A percentile compares a stretch with the other conserved stretches of the same genome.
Conservation (phyloP, 92 coral and sea anemone species). For the Epizoanthus fatuus region DNA sequence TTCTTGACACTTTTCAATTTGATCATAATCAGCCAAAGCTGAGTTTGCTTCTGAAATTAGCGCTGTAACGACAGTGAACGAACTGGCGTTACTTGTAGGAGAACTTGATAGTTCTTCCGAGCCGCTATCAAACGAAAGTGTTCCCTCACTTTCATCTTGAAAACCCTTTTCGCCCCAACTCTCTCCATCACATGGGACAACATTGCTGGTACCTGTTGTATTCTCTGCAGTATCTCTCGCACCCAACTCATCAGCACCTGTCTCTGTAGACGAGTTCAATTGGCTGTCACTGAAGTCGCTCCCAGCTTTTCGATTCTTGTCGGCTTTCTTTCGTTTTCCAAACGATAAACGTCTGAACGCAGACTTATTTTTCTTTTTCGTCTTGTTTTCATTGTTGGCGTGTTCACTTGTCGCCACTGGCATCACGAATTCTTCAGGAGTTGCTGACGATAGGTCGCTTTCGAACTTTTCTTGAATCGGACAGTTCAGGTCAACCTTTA, state of each 20-base stretch:
- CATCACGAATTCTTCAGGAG: constrained; percentile 7
- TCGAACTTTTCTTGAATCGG: not conserved
- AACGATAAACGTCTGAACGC: constrained; percentile 18
- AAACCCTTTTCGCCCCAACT: not conserved
- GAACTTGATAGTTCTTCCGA: not conserved
- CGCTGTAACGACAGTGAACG: constrained; percentile 13
- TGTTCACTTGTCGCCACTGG: not conserved
- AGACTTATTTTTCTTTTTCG: constrained; percentile 25
- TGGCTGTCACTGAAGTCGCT: not conserved
- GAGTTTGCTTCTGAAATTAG: not conserved
- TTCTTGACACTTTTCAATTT: not conserved
- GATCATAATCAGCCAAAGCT: not conserved
- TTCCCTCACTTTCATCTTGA: not conserved
- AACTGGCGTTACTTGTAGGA: not conserved
- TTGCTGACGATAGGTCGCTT: not conserved
- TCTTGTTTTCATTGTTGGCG: not conserved
- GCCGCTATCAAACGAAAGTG: not conserved
- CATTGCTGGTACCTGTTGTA: constrained; percentile 16
- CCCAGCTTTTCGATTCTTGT: not conserved
- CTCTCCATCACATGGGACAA: not conserved
- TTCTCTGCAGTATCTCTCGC: not conserved
- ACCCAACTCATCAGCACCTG: not conserved
- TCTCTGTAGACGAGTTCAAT: not conserved
- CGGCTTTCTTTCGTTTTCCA: constrained; percentile 23
- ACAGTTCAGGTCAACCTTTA: not conserved